Conservation (phyloP, 1,140 invertebrate species). For the Rhopalosiphum maidis region DNA sequence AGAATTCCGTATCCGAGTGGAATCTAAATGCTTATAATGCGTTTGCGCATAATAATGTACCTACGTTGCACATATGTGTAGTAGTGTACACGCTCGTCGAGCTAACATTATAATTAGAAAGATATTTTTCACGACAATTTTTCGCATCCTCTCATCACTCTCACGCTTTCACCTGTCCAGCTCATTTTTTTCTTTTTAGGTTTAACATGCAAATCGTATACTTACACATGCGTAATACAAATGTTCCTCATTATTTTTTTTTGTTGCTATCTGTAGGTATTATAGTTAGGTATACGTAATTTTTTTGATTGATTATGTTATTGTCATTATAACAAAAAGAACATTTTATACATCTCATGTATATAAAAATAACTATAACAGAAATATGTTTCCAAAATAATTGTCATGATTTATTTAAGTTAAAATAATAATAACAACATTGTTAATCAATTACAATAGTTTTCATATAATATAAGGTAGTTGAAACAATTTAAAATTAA, state of each 20-base stretch:
- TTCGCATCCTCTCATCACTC: not conserved
- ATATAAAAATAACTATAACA: not conserved
- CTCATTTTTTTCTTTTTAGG: not conserved
- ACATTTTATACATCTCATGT: not conserved
- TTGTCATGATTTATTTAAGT: not conserved
- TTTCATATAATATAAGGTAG: not conserved
- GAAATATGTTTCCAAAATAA: not conserved
- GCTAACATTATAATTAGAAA: conserved; percentile 14
- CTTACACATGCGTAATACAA: not conserved
- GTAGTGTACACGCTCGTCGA: not conserved
- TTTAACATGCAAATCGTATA: not conserved
- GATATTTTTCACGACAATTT: not conserved
- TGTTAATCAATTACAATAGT: not conserved
- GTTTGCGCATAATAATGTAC: not conserved
- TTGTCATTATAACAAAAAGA: not conserved
- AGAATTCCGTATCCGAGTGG: conserved; percentile 36
- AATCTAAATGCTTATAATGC: conserved; percentile 29
- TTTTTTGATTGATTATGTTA: too few relatives aligned
- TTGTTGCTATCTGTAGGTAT: not conserved
- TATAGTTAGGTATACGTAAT: too few relatives aligned
- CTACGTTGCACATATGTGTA: not conserved
- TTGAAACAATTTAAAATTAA: not conserved
- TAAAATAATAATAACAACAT: not conserved
- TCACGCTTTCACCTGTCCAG: not conserved
- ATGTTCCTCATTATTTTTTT: not conserved